Conservation (phyloP, 2,888 invertebrate genomes). For the Ophioninae sp. region DNA sequence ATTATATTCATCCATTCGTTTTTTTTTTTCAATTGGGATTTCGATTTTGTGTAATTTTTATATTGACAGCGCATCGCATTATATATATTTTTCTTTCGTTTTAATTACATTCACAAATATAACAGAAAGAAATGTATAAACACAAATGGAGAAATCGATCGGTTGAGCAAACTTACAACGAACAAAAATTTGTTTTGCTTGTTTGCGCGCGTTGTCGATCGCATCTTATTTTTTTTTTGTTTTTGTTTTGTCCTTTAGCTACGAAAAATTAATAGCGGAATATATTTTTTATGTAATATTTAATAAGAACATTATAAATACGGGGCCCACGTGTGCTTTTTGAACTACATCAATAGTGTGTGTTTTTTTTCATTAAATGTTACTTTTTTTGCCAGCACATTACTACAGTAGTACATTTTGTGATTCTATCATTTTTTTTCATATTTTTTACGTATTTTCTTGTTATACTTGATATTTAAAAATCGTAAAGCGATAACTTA, state of each 20-base stretch:
- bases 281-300: conserved; percentile 77
- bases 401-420: conserved; percentile 61
- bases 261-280: conserved; percentile 78
- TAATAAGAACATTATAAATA: conserved; percentile 78
- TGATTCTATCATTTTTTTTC: conserved; percentile 65
- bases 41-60: conserved; percentile 40
- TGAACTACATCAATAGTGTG: conserved; percentile 76
- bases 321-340: conserved; percentile 76
- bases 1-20: conserved; percentile 28
- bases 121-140: conserved; percentile 52
- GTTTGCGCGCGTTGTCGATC: conserved; percentile 66
- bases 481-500: conserved; percentile 55
- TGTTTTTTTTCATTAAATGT: conserved; percentile 65
- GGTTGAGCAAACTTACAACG: conserved; percentile 57
- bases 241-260: conserved; percentile 71
- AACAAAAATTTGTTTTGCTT: conserved; percentile 48
- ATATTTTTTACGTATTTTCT: conserved; percentile 58
- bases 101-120: conserved; percentile 54
- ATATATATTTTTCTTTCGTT: conserved; percentile 36
- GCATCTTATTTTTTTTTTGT: conserved; percentile 51
- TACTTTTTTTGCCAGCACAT: conserved; percentile 66
- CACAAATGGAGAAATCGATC: conserved; percentile 59
- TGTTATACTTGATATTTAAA: conserved; percentile 67
- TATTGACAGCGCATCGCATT: conserved; percentile 56
- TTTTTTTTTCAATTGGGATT: conserved; percentile 35